Base-by-base conservation (phyloP, 2,888 invertebrate genomes). In the Rhagium mordax region DNA sequence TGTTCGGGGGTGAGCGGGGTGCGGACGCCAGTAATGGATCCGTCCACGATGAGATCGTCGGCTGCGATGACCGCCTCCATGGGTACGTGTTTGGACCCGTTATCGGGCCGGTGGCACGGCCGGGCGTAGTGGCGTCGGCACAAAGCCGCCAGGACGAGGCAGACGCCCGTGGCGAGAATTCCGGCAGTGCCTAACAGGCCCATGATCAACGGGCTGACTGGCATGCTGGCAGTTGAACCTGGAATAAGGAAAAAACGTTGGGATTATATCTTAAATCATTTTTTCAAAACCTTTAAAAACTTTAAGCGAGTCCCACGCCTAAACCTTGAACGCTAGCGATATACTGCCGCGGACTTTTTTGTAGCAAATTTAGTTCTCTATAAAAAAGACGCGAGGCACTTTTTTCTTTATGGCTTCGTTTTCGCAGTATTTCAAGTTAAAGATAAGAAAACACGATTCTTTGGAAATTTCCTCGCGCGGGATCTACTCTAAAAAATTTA, bases 171-270 rank as follows among this genome's bases (percentile, higher is more conserved):
- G 47, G 94, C 93, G 67, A 95, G 88, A 62, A 94, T 89, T 2
- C 94, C 94, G 18, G 94, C 94, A 85, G 93, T 93, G 6, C 94
- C 93, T 70, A 95, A 92, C 79, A 95, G 90, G 1, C 94, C 94
- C 6, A 95, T 92, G 72, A 95, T 89, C 68, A 95, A 90, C 13
- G 95, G 95, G 78, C 94, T 95, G 83, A 95, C 90, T 13, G 93
- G 92, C 79, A 90, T 90, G 72, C 91, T 90, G 29, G 89, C 88
- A 16, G 91, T 90, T 82, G 91, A 90, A 81, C 93, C 94, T 94
- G 88, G 0, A 87, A 84, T 18, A 8, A 21, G 3, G 10, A 4
- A 41, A n/a, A n/a, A n/a, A n/a, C n/a, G n/a, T n/a, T n/a, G n/a
- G n/a, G n/a, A n/a, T n/a, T 33, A 24, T 5, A 13, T 33, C 33